Evolutionary conservation across 1,140 invertebrate species (phyloP).

Genomic region (Coenobita brevimanus): DNA sequence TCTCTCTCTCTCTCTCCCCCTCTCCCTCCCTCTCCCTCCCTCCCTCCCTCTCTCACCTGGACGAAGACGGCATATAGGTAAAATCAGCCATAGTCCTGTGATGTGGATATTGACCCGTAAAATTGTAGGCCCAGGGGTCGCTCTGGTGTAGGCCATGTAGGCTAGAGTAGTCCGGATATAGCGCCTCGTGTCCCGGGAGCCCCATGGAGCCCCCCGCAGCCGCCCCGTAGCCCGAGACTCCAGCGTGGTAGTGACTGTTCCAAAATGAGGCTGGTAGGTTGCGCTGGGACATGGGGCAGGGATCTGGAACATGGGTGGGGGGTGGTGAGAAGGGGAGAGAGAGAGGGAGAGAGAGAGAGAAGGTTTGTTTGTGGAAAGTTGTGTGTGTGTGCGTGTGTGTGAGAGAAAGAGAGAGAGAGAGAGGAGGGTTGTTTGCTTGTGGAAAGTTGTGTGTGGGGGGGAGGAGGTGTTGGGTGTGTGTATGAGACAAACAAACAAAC

Average conservation of each 20-base stretch:
- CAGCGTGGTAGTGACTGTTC: constrained; percentile 73
- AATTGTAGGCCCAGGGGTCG: constrained; percentile 70
- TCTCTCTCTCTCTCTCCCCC: too few relatives aligned
- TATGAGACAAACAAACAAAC: too few relatives aligned
- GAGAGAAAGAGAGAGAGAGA: too few relatives aligned
- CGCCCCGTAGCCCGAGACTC: constrained; percentile 51
- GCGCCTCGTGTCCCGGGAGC: constrained; percentile 45
- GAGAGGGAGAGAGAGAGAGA: not conserved
- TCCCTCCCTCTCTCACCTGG: constrained; percentile 48
- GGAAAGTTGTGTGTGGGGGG: not conserved
- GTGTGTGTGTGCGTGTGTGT: too few relatives aligned
- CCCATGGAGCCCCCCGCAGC: constrained; percentile 49
- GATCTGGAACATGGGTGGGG: too few relatives aligned
- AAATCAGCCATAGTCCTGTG: constrained; percentile 53
- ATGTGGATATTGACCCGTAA: constrained; percentile 49
- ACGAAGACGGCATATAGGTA: constrained; percentile 56
- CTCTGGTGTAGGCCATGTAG: constrained; percentile 70
- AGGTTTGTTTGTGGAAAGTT: not conserved
- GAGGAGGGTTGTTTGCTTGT: too few relatives aligned
- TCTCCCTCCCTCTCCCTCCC: too few relatives aligned
- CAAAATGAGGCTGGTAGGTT: constrained; percentile 75
- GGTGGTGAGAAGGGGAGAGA: not conserved
- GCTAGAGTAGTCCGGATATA: constrained; percentile 66
- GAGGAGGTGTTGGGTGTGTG: not conserved
- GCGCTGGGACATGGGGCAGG: constrained; percentile 73